Conservation (phyloP, 1,140 invertebrate species). For the Zeugodacus cucurbitae region DNA sequence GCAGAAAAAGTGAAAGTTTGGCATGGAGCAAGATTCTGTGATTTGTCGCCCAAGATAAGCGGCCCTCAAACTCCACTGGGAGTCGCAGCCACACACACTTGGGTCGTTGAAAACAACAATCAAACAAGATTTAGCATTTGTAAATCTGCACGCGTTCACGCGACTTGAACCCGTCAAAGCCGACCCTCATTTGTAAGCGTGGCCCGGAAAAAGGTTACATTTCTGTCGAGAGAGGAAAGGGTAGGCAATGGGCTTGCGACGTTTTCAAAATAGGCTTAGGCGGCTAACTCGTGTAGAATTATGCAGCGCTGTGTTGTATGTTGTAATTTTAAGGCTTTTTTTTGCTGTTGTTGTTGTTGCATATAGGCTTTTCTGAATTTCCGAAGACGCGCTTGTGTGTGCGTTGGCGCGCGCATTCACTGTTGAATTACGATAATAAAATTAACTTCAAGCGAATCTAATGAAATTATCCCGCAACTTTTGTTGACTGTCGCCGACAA, state of each 20-base stretch:
- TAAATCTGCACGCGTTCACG: background rate
- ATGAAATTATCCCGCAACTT: background rate
- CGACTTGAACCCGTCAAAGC: background rate
- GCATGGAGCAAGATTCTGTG: background rate
- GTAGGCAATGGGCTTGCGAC: no score
- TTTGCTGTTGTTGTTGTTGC: background rate
- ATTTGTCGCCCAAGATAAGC: background rate
- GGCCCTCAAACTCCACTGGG: background rate
- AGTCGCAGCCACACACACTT: background rate
- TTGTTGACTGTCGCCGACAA: background rate
- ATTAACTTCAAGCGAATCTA: background rate
- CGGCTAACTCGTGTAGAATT: background rate
- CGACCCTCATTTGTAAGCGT: background rate
- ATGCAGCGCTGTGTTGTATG: background rate
- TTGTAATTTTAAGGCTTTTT: background rate
- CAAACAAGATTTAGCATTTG: background rate
- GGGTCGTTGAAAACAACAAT: background rate
- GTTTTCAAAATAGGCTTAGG: background rate
- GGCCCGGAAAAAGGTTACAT: background rate
- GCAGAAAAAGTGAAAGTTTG: background rate
- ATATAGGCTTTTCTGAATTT: background rate
- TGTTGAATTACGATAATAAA: conserved; percentile 16
- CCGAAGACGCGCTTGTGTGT: background rate
- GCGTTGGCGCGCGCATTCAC: background rate
- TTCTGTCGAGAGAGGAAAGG: no score